A percentile compares a stretch with the other conserved stretches of the same genome.
phyloP scores from a whole-genome alignment of 2,797 vertebrate species.

The Graptemys geographica region DNA sequence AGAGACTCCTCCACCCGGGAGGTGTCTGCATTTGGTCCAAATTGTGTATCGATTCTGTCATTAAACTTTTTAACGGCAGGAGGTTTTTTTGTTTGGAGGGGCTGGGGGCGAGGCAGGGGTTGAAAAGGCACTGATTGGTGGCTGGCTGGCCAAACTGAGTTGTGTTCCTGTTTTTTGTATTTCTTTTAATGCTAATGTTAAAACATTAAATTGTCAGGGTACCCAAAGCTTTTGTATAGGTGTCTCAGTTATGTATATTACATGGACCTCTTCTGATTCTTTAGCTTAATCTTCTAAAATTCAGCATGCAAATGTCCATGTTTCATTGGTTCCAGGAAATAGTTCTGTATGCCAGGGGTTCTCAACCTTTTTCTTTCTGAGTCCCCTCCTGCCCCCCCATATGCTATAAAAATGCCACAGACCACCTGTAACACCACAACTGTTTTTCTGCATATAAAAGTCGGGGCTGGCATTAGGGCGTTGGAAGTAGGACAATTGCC shows the following conservation, averaged over 20 bases:
- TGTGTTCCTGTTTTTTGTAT: neutral
- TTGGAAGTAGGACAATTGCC: too few relatives aligned
- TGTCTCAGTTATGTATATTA: neutral
- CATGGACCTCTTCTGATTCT: neutral
- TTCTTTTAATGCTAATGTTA: neutral
- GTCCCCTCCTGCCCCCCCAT: too few relatives aligned
- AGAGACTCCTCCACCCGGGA: neutral
- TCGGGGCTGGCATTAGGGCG: too few relatives aligned
- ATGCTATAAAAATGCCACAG: too few relatives aligned
- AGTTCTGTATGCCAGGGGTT: neutral
- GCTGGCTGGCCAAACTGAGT: rapidly evolving
- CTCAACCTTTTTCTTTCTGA: too few relatives aligned
- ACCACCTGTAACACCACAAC: too few relatives aligned
- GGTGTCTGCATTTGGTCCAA: neutral
- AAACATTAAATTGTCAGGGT: neutral
- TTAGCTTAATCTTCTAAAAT: neutral
- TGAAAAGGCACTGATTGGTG: neutral
- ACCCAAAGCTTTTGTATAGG: neutral
- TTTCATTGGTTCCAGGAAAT: constrained; percentile 2
- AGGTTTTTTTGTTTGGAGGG: neutral
- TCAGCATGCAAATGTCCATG: neutral
- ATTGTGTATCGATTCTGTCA: neutral
- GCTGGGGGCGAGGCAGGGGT: neutral
- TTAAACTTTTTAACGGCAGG: neutral
- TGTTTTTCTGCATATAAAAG: too few relatives aligned